phyloP scores from a whole-genome alignment of 1,140 invertebrate species.

The Aphidius ervi region DNA sequence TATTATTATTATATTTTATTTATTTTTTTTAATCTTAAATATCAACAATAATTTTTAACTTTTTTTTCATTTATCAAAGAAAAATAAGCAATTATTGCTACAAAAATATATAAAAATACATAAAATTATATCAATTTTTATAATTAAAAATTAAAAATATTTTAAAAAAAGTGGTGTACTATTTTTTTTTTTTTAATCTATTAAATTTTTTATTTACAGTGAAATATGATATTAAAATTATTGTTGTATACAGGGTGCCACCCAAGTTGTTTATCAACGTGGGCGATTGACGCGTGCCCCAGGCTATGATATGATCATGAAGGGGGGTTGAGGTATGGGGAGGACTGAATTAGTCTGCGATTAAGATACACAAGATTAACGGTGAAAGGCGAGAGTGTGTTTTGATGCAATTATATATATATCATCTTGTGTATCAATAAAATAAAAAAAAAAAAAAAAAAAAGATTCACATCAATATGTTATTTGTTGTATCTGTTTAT shows the following conservation, averaged over 20 bases:
- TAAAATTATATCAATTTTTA: too few species aligned
- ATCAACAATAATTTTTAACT: too few species aligned
- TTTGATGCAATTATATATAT: conserved; percentile 10
- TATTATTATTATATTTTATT: background rate
- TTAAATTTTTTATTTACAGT: background rate
- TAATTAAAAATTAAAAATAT: background rate
- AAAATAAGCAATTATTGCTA: too few species aligned
- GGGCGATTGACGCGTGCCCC: conserved; percentile 19
- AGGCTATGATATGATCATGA: background rate
- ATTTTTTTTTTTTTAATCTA: background rate
- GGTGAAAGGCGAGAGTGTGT: conserved; percentile 16
- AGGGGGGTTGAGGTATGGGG: background rate
- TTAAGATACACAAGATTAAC: conserved; percentile 24
- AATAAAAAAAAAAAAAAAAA: conserved; percentile 1
- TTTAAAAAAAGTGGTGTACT: background rate
- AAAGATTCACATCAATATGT: background rate
- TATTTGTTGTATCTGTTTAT: too few species aligned
- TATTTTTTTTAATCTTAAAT: too few species aligned
- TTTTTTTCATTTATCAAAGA: too few species aligned
- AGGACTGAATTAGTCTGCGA: conserved; percentile 18
- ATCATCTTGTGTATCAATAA: conserved; percentile 4
- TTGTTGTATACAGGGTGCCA: conserved; percentile 12
- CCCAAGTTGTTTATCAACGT: conserved; percentile 20
- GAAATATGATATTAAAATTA: too few species aligned
- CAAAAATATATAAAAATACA: too few species aligned